Base-by-base conservation (phyloP, 2,113 vertebrate species). In the Setophaga petechia region DNA sequence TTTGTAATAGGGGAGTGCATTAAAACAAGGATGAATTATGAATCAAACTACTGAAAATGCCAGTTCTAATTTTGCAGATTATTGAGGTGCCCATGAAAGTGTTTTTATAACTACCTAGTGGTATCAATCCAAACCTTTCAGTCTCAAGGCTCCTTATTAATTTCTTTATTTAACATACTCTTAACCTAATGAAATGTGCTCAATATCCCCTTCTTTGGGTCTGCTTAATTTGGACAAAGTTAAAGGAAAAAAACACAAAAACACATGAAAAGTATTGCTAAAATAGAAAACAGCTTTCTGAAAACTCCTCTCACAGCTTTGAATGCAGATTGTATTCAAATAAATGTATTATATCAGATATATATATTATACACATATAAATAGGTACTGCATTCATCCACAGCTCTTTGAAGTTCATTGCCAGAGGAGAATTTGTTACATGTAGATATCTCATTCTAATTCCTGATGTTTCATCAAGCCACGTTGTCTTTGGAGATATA, bases 391-490 rank as follows among this genome's bases (percentile, higher is more conserved):
- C 66, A 89, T 90, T 87, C 88, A 74, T 80, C 95, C 68, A 89
- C 37, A 58, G 62, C 59, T 33, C 88, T 94, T 95, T 92, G 90
- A 92, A 95, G 57, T 69, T 77, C 82, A 89, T 86, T 27, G 2
- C 39, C 77, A 86, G 73, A 93, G 84, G 41, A 73, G 47, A 87
- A 93, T 87, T 91, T 91, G 35, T 83, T 88, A 65, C 43, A 47
- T 52, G 49, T 89, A 93, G 84, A 91, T 94, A 71, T 95, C 97
- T 93, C 35, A 84, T 92, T 90, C 81, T 84, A 82, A 94, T 96
- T 93, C 55, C n/a, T 89, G 65, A 63, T 80, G 75, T 89, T 95
- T 96, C 93, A 90, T 75, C 86, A 96, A 84, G 18, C 24, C 25
- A 52, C 51, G 49, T 67, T 93, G 81, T 96, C 95, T 96, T 96